phyloP scores from a whole-genome alignment of 2,113 vertebrate species.

The Zosterops lateralis region DNA sequence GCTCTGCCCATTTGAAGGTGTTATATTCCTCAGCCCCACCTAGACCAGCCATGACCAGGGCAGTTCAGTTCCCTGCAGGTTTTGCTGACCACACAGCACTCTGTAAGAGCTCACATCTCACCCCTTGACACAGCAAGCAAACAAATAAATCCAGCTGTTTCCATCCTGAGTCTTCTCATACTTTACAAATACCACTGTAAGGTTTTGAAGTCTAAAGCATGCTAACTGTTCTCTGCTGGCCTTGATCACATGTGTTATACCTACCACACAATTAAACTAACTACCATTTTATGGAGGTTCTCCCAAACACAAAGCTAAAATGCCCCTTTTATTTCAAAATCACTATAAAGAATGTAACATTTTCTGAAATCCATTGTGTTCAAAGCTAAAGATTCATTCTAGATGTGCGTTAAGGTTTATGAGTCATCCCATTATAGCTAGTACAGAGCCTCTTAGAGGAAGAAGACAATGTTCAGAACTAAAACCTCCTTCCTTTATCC shows the following conservation, averaged over 20 bases:
- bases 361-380: background rate
- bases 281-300: background rate
- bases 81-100: background rate
- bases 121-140: rapidly evolving
- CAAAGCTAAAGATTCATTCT: background rate
- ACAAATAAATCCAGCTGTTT: background rate
- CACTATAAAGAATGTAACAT: background rate
- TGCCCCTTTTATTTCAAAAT: background rate
- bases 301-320: background rate
- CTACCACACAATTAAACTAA: background rate
- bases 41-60: background rate
- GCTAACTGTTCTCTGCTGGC: background rate
- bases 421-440: background rate
- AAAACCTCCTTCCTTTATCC: background rate
- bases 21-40: background rate
- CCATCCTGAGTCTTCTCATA: background rate
- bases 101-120: background rate
- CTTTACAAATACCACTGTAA: background rate
- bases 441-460: background rate
- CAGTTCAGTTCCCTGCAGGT: background rate
- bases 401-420: background rate
- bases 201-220: background rate
- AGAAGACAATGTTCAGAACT: background rate
- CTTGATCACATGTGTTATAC: background rate
- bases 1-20: rapidly evolving